Conservation (phyloP, 1,140 invertebrate genomes). For the Drosophila ogumai region DNA sequence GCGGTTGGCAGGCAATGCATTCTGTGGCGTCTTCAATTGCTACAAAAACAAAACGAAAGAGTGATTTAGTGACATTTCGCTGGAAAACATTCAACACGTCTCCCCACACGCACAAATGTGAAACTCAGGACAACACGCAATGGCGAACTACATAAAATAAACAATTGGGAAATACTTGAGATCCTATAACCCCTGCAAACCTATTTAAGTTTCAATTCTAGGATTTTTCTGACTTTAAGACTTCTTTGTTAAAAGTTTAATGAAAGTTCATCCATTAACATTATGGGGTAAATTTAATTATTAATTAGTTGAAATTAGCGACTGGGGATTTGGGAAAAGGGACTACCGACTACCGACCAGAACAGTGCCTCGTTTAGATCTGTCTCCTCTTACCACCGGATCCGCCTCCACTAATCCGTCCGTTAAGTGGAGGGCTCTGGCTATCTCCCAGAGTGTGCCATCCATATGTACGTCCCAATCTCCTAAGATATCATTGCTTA, state of each 20-base stretch:
- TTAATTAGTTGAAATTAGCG: background rate
- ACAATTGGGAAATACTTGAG: background rate
- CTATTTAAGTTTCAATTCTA: background rate
- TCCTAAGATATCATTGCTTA: slow-evolving; percentile 43
- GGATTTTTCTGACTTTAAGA: too few species aligned
- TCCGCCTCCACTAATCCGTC: slow-evolving; percentile 12
- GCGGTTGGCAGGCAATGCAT: slow-evolving; percentile 8
- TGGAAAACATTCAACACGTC: background rate
- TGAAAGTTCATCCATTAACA: too few species aligned
- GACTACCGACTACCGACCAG: background rate
- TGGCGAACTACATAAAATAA: background rate
- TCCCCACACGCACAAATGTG: background rate
- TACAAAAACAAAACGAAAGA: background rate
- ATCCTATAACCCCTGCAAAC: background rate
- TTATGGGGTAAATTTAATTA: background rate
- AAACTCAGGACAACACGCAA: background rate
- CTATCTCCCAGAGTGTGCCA: slow-evolving; percentile 26
- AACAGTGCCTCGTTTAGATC: background rate
- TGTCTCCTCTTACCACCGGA: slow-evolving; percentile 23
- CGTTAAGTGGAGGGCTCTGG: background rate
- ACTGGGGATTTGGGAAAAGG: background rate
- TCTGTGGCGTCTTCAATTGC: slow-evolving; percentile 39
- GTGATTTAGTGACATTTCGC: background rate
- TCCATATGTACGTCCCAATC: slow-evolving; percentile 43
- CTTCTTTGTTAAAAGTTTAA: too few species aligned